Conservation (phyloP, 2,113 vertebrate genomes). For the Rhipidura dahli region DNA sequence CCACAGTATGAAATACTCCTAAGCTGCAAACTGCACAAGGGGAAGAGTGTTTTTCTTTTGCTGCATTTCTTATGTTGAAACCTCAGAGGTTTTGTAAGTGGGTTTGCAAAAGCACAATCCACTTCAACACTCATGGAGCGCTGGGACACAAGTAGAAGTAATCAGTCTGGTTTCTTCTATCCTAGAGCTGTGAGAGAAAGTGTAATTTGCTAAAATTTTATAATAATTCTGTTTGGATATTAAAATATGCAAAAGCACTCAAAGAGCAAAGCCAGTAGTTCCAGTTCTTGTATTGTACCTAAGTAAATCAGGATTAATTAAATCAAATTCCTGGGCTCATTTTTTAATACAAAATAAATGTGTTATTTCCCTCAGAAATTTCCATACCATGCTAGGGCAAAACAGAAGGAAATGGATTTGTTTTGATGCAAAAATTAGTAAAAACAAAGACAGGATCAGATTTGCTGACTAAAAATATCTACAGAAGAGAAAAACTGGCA, state of each 20-base stretch:
- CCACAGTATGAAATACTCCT: neutral
- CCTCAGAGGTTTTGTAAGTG: neutral
- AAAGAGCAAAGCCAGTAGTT: neutral
- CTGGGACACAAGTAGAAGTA: neutral
- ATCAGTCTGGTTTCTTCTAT: neutral
- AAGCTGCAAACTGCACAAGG: neutral
- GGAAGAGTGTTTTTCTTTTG: neutral
- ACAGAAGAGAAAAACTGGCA: neutral
- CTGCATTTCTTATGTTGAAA: neutral
- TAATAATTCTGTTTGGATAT: neutral
- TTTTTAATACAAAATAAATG: neutral
- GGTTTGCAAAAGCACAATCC: neutral
- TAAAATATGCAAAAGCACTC: neutral
- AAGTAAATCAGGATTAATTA: neutral
- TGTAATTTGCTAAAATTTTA: neutral
- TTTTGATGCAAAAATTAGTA: neutral
- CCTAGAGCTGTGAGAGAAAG: neutral
- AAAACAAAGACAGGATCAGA: neutral
- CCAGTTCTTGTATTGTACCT: neutral
- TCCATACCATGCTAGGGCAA: neutral
- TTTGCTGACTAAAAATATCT: neutral
- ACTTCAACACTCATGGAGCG: neutral
- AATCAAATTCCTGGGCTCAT: neutral
- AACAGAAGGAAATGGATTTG: neutral
- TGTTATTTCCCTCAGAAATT: neutral